Conservation (phyloP, 2,797 vertebrate genomes). For the Rhynchonycteris naso region DNA sequence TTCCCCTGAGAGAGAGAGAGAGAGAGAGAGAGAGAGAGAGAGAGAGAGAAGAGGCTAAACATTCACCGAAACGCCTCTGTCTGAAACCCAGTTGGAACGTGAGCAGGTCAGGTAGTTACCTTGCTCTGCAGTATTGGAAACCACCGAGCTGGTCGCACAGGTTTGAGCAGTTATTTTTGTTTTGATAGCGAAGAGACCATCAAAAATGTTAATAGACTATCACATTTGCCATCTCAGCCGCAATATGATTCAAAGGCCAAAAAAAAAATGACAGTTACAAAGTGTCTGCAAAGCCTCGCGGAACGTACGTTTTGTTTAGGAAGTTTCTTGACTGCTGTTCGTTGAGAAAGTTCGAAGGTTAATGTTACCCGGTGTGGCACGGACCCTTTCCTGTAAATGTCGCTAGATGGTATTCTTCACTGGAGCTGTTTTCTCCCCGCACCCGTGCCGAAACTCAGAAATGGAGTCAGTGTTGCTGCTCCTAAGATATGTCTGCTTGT, state of each 20-base stretch:
- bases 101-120: not conserved
- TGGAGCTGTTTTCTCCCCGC: not conserved
- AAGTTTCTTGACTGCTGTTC: not conserved
- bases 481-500: not conserved
- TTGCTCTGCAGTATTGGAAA: not conserved
- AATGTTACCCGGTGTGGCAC: not conserved
- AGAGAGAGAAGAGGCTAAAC: not conserved
- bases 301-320: not conserved
- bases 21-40: too few species aligned
- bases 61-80: not conserved
- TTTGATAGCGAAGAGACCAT: constrained; percentile 15
- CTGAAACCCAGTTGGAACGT: not conserved
- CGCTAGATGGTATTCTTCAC: not conserved
- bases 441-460: not conserved
- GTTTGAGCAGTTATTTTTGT: not conserved
- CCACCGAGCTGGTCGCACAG: not conserved
- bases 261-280: not conserved
- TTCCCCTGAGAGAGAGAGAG: not conserved
- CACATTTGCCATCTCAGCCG: not conserved
- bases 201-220: not conserved
- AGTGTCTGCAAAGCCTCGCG: not conserved
- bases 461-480: not conserved
- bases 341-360: not conserved
- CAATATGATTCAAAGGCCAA: not conserved
- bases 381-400: not conserved